phyloP scores from a whole-genome alignment of 2,113 vertebrate species.

The Scatophagus argus region DNA sequence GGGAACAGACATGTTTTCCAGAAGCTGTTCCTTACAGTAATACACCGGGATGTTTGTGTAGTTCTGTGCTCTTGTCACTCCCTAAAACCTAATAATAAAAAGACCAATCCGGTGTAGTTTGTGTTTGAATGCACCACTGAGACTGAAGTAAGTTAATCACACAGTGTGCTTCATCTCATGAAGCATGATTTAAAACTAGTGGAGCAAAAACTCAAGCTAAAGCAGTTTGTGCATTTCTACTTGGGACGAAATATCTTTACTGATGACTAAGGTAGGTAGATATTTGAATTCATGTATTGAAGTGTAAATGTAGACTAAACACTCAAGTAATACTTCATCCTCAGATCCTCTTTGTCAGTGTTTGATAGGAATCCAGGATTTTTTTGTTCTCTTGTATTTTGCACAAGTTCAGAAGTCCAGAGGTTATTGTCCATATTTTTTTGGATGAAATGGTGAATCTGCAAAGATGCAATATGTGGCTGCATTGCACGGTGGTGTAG shows the following conservation, averaged over 20 bases:
- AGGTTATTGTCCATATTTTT: not conserved
- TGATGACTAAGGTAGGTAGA: not conserved
- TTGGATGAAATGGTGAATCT: too few relatives aligned
- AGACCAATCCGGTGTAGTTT: slow-evolving; percentile 40
- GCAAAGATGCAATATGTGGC: not conserved
- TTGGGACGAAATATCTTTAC: not conserved
- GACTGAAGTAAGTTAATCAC: slow-evolving; percentile 24
- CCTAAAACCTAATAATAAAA: slow-evolving; percentile 64
- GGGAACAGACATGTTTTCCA: slow-evolving; percentile 25
- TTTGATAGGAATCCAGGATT: not conserved
- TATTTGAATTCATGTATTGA: not conserved
- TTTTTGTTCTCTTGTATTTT: not conserved
- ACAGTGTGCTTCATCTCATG: slow-evolving; percentile 2
- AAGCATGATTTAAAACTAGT: slow-evolving; percentile 7
- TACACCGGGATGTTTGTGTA: slow-evolving; percentile 43
- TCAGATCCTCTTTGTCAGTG: not conserved
- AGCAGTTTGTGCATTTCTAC: not conserved
- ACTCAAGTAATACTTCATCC: not conserved
- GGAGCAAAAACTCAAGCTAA: not conserved
- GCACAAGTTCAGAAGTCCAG: not conserved
- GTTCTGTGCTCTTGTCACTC: slow-evolving; percentile 13
- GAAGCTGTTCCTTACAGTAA: slow-evolving; percentile 28
- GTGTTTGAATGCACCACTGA: slow-evolving; percentile 49
- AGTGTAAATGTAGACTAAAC: not conserved
- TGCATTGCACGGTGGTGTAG: slow-evolving; percentile 2